Percentiles rank a stretch among this genome's conserved stretches.
These are phyloP conservation scores for Rhodeus uyekii DNA, from an alignment of 2,797 vertebrate genomes.

Conservation along the genomic window DNA sequence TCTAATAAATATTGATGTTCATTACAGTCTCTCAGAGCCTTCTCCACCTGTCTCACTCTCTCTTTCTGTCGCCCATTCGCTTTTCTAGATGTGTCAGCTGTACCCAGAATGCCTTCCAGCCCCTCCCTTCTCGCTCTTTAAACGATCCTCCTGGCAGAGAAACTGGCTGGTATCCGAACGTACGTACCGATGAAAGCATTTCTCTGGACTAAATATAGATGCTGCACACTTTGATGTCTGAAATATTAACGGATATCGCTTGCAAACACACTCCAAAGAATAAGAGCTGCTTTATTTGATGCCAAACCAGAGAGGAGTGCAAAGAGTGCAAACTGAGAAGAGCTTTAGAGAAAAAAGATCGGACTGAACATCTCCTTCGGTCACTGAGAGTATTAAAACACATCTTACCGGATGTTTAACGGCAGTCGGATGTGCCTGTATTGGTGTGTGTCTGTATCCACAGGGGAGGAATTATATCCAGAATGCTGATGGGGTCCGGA, in stretches of 20 bases:
- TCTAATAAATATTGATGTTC: conserved; percentile 82
- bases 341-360: not conserved
- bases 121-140: conserved; percentile 38
- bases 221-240: not conserved
- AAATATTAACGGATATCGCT: conserved; percentile 2
- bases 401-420: conserved; percentile 73
- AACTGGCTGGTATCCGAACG: conserved; percentile 10
- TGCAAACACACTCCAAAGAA: not conserved
- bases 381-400: conserved; percentile 49
- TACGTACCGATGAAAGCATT: not conserved
- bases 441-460: conserved; percentile 66
- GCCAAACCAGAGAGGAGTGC: not conserved
- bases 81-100: conserved; percentile 57
- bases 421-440: conserved; percentile 26
- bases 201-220: conserved; percentile 31
- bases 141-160: conserved; percentile 27
- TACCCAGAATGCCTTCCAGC: conserved; percentile 43
- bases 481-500: conserved; percentile 73
- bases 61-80: conserved; percentile 25
- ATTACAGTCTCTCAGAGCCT: conserved; percentile 57
- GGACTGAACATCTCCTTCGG: not conserved
- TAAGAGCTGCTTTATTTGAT: not conserved
- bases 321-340: not conserved
- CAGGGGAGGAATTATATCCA: conserved; percentile 76
- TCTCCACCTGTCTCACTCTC: conserved; percentile 57